A percentile compares a stretch with the other conserved stretches of the same genome.
Evolutionary conservation across 2,888 invertebrate species (phyloP).

Genomic region (Apodemia hepburni): DNA sequence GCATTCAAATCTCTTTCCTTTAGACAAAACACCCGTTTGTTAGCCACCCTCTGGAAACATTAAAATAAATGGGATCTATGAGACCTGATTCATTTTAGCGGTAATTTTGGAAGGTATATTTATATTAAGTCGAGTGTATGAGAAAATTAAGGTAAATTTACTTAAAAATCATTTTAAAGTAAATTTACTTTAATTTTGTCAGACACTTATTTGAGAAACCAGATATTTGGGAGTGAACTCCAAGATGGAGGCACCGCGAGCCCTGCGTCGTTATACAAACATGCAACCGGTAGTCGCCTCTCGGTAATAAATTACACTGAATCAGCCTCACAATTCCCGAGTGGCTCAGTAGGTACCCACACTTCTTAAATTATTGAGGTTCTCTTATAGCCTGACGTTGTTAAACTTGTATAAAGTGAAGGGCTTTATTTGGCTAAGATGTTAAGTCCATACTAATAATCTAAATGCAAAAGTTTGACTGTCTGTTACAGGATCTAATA

Average conservation of each 20-base stretch:
- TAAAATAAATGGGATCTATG: too few relatives aligned
- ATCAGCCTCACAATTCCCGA: conserved; percentile 1
- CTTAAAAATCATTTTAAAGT: too few relatives aligned
- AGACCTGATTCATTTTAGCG: too few relatives aligned
- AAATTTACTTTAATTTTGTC: not conserved
- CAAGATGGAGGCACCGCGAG: conserved; percentile 1
- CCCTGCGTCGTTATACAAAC: conserved; percentile 26
- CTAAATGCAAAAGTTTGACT: too few relatives aligned
- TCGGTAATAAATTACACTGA: conserved; percentile 35
- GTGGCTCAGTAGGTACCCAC: not conserved
- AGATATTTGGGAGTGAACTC: conserved; percentile 9
- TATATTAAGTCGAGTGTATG: too few relatives aligned
- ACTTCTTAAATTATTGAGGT: not conserved
- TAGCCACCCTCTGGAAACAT: too few relatives aligned
- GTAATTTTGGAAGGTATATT: too few relatives aligned
- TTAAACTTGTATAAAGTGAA: not conserved
- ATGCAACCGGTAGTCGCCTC: conserved; percentile 29
- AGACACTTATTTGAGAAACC: not conserved
- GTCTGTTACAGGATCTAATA: too few relatives aligned
- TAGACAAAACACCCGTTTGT: too few relatives aligned
- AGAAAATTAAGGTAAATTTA: not conserved
- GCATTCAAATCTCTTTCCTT: too few relatives aligned
- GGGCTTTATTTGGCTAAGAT: not conserved
- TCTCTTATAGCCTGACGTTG: not conserved
- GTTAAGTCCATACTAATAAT: too few relatives aligned